Evolutionary conservation across 37 sponge, comb jelly and placozoan genomes (phyloP), one percentile per base, ranked within the genome.

Genomic region (Axinella damicornis): DNA sequence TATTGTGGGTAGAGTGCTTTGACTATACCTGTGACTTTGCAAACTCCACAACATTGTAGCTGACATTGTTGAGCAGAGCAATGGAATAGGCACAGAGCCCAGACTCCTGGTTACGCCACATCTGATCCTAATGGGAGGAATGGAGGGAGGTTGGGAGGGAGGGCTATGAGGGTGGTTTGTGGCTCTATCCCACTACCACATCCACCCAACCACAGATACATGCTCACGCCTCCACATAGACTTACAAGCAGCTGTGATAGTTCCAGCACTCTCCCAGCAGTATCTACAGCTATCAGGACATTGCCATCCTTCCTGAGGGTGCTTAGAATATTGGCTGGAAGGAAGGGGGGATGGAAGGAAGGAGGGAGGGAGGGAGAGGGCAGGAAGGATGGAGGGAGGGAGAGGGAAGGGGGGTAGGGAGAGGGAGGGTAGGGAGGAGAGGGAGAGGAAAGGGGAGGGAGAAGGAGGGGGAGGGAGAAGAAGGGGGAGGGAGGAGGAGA

Each of bases 21-120:
- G 31, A 33, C 19, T 77, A 54, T 19, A 95, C 93, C 82, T 97
- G 98, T 12, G 94, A 93, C 81, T 99, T 99, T 60, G 99, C 99
- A 83, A 97, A 99, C 60, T 99, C 97, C 74, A 99, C 85, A 27
- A 99, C 99, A 65, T 97, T 97, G 82, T 95, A 99, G 53, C 96
- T 89, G 82, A 97, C 94, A 83, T 97, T 92, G 87, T 91, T 99
- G 27, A 99, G 89, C 24, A 99, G 92, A 24, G 95, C 98, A 41
- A 99, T 87, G 63, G 92, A 87, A 82, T 99, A 99, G 22, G 98
- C 94, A 87, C 90, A 86, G 57, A 99, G 83, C 0, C 98, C 98
- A 15, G 88, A 78, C 62, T 99, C 98, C 61, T 84, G 80, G 41
- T 92, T 92, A 9, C 96, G 85, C 99, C 99, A 99, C 88, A 95